Evolutionary conservation across 2,888 invertebrate genomes (phyloP).

Genomic region (Muscina levida): DNA sequence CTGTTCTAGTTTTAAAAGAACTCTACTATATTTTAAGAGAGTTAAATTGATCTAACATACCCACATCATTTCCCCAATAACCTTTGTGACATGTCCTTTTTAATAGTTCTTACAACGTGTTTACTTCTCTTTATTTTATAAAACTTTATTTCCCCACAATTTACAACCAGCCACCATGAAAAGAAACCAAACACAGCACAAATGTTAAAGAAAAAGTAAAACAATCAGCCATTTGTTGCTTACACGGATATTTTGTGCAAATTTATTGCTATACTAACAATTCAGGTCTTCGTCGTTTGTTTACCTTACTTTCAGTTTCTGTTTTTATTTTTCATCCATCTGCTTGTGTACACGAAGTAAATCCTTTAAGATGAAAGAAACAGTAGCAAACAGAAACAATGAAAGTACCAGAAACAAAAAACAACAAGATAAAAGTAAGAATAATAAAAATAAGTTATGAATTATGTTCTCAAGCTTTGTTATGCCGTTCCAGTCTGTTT

Average conservation of each 20-base stretch:
- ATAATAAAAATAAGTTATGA: background rate
- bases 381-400: background rate
- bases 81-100: too few relatives aligned
- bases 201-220: slow-evolving; percentile 4
- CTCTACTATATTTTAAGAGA: too few relatives aligned
- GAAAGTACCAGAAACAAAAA: too few relatives aligned
- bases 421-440: too few relatives aligned
- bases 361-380: slow-evolving; percentile 42
- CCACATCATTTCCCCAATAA: too few relatives aligned
- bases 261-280: slow-evolving; percentile 24
- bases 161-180: background rate
- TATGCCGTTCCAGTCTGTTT: slow-evolving; percentile 20
- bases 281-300: slow-evolving; percentile 8
- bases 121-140: background rate
- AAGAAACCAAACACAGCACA: slow-evolving; percentile 17
- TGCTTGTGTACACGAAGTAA: slow-evolving; percentile 36
- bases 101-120: too few relatives aligned
- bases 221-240: slow-evolving; percentile 42
- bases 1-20: too few relatives aligned
- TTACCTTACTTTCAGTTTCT: background rate
- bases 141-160: slow-evolving; percentile 21
- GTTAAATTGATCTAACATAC: too few relatives aligned
- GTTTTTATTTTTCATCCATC: slow-evolving; percentile 31
- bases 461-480: slow-evolving; percentile 30
- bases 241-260: slow-evolving; percentile 19